Evolutionary conservation across 2,888 invertebrate species (phyloP), one percentile per base, ranked within the genome.

Genomic region (Machimus atricapillus): DNA sequence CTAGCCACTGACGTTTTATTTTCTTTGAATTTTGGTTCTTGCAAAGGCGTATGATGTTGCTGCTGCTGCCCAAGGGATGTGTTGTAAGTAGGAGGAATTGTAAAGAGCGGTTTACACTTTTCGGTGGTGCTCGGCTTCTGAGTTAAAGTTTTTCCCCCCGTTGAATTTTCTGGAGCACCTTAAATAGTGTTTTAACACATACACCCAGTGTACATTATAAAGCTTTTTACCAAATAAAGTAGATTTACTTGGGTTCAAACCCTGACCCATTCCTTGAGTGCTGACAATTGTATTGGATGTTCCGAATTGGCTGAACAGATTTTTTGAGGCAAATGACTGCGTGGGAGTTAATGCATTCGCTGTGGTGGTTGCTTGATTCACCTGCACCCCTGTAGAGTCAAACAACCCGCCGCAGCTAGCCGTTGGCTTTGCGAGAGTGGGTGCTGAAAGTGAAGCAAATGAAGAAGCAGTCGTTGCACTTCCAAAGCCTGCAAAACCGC

Each of bases 11-110:
- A 56, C 19, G 27, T n/a, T 27, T 37, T 56, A 66, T 4, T 56
- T 16, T 46, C 56, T 40, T 52, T 52, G 40, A 16, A n/a, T 19
- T 77, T 85, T 46, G 73, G 23, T 16, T 31, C 43, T 85, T 40
- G 56, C 43, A n/a, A 86, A 85, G 37, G 87, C 27, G 23, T 7
- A 37, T 87, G 16, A 34, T 87, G 87, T 1, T 27, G 88, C 27
- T 14, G 87, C 88, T 14, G 74, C 1, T 37, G 19, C 12, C 46
- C n/a, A n/a, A 52, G 37, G 2, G 12, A 16, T 8, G 90, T 16
- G 14, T 46, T 90, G 85, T 90, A 92, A 8, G 90, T 91, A 6
- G 91, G 88, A 0, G 90, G 90, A 12, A 92, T 91, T 1, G 91
- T 91, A 56, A 91, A 92, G 0, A 92, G 89, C 0, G 92, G 91